These are phyloP conservation scores for Oncorhynchus tshawytscha DNA, from an alignment of 2,113 vertebrate species.

Conservation along the genomic window DNA sequence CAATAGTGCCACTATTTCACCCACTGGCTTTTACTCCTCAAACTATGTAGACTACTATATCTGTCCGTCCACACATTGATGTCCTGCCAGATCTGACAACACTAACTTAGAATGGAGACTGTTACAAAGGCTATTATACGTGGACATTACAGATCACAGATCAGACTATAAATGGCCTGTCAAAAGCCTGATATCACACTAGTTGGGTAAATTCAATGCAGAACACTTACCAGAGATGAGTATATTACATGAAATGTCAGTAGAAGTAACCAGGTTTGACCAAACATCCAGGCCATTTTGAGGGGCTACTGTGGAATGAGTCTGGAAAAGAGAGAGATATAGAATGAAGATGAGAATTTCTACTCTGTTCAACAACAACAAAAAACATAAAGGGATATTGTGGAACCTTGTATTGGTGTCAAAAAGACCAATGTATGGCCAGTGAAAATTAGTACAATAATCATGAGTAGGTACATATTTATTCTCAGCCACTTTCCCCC, in stretches of 20 bases:
- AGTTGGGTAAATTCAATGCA: background rate
- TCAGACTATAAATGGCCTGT: too few species aligned
- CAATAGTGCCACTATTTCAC: background rate
- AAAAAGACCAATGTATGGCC: too few species aligned
- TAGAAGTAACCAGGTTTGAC: constrained; percentile 38
- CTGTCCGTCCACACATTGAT: background rate
- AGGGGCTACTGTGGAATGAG: constrained; percentile 37
- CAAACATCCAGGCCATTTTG: constrained; percentile 60
- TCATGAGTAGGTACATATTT: too few species aligned
- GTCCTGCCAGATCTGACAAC: background rate
- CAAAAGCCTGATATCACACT: background rate
- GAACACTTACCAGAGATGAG: constrained; percentile 61
- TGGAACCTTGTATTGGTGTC: too few species aligned
- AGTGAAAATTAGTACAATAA: too few species aligned
- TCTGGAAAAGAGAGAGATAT: constrained; percentile 5
- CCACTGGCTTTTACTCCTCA: background rate
- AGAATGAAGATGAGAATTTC: background rate
- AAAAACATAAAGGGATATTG: too few species aligned
- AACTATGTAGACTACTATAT: background rate
- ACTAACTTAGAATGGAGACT: background rate
- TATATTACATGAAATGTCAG: constrained; percentile 53
- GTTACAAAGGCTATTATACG: too few species aligned
- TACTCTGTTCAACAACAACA: background rate
- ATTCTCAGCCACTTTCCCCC: too few species aligned
- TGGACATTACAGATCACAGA: too few species aligned